Conservation (phyloP, 2,113 vertebrate species). For the Eleginops maclovinus region DNA sequence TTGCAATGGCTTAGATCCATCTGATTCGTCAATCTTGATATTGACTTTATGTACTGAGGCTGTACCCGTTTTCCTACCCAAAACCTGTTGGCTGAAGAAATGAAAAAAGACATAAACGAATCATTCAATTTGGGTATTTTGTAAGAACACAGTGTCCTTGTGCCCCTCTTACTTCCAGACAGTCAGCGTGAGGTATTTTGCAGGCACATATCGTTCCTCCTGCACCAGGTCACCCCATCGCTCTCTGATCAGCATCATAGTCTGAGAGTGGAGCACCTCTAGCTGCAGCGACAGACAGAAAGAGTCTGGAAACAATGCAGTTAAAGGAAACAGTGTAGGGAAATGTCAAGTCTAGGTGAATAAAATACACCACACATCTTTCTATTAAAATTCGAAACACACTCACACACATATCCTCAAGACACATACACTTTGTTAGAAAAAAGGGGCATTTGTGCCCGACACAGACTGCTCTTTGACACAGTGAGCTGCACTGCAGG, state of each 20-base stretch:
- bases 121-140: not conserved
- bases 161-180: slow-evolving; percentile 95
- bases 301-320: slow-evolving; percentile 86
- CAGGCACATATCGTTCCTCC: slow-evolving; percentile 94
- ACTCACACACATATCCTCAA: slow-evolving; percentile 36
- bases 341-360: slow-evolving; percentile 36
- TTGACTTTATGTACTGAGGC: slow-evolving; percentile 96
- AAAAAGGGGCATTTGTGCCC: slow-evolving; percentile 69
- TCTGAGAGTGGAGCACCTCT: slow-evolving; percentile 97
- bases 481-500: slow-evolving; percentile 40
- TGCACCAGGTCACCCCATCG: slow-evolving; percentile 99
- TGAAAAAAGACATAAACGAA: slow-evolving; percentile 29
- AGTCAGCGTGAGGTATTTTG: slow-evolving; percentile 94
- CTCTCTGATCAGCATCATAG: slow-evolving; percentile 95
- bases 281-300: slow-evolving; percentile 98
- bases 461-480: slow-evolving; percentile 78
- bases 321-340: slow-evolving; percentile 84
- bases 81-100: slow-evolving; percentile 92
- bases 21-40: slow-evolving; percentile 95
- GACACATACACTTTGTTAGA: slow-evolving; percentile 48
- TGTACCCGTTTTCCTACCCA: slow-evolving; percentile 95
- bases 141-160: not conserved
- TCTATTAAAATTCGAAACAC: slow-evolving; percentile 64
- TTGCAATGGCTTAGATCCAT: slow-evolving; percentile 97
- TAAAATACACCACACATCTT: slow-evolving; percentile 29